Evolutionary conservation across 2,888 invertebrate genomes (phyloP), one percentile per base, ranked within the genome.

Genomic region (Chironomus tentans): DNA sequence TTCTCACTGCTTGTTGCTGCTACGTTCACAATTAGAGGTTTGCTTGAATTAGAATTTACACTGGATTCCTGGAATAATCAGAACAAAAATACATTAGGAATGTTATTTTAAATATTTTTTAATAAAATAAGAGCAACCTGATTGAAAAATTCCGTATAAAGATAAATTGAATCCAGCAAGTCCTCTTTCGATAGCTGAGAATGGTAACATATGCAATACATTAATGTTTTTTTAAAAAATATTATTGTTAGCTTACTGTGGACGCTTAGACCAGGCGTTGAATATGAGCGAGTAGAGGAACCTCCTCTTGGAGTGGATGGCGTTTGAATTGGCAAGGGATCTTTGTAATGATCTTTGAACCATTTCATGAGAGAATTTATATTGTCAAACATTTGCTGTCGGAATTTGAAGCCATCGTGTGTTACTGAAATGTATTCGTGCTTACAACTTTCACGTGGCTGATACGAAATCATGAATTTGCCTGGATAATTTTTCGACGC

Each of bases 271-370:
- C 79, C 77, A 38, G 82, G 80, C 68, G 82, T 81, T 28, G 81
- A 79, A 77, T 80, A 78, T 3, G 79, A 79, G 72, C 81, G 77
- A 10, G 77, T 73, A 18, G 87, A 85, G 78, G 86, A 81, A 2
- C 83, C 84, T 38, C 86, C 86, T 78, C 91, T 87, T 0, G 92
- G 91, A 10, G 93, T 92, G 76, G 90, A 89, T 0, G 89, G 92
- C 4, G 92, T 92, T 22, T 87, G 87, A 4, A 87, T 87, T 0
- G 93, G 93, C 70, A 93, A 87, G 0, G 97, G 94, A 81, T 98
- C 97, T 78, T 95, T 87, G 86, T 96, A 99, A 83, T 99, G 97
- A 83, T 96, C 95, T 82, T 99, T 99, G 84, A 99, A 99, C 98
- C 98, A 99, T 77, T 92, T 91, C 80, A 99, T 88, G 77, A 98